Conservation (phyloP, 2,797 vertebrate genomes). For the Erethizon dorsatum region DNA sequence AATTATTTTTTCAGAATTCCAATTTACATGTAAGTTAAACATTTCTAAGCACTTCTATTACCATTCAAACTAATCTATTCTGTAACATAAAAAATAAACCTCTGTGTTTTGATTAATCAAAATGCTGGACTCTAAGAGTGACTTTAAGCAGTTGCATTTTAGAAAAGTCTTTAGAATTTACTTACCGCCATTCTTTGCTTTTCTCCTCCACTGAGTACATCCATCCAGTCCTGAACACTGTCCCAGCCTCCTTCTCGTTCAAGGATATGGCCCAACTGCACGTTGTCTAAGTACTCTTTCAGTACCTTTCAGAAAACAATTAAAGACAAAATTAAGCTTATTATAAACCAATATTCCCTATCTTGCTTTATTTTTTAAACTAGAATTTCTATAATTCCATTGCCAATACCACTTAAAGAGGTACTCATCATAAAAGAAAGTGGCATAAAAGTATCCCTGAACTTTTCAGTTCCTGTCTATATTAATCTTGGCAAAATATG, state of each 20-base stretch:
- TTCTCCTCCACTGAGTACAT: conserved; percentile 98
- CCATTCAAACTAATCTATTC: conserved; percentile 39
- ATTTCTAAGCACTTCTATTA: conserved; percentile 41
- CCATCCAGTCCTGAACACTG: conserved; percentile 98
- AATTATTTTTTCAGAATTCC: conserved; percentile 54
- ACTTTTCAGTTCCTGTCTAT: conserved; percentile 11
- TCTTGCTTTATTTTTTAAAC: conserved; percentile 66
- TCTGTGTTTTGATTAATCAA: conserved; percentile 22
- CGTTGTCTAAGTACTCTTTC: conserved; percentile 97
- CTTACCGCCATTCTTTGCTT: conserved; percentile 99
- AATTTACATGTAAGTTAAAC: conserved; percentile 28
- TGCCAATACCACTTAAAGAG: conserved; percentile 22
- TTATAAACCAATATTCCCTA: conserved; percentile 25
- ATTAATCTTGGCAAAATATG: conserved; percentile 21
- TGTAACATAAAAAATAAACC: conserved; percentile 41
- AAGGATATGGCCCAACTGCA: conserved; percentile 97
- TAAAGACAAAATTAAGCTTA: conserved; percentile 45
- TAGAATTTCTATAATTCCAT: conserved; percentile 3
- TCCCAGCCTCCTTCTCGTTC: conserved; percentile 98
- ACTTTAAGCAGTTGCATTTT: neutral
- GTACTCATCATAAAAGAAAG: conserved; percentile 56
- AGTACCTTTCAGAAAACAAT: conserved; percentile 92
- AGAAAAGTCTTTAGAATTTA: conserved; percentile 33
- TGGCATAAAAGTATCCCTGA: neutral
- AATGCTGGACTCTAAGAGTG: neutral